Evolutionary conservation across 2,888 invertebrate genomes (phyloP).

Genomic region (Troides helena): DNA sequence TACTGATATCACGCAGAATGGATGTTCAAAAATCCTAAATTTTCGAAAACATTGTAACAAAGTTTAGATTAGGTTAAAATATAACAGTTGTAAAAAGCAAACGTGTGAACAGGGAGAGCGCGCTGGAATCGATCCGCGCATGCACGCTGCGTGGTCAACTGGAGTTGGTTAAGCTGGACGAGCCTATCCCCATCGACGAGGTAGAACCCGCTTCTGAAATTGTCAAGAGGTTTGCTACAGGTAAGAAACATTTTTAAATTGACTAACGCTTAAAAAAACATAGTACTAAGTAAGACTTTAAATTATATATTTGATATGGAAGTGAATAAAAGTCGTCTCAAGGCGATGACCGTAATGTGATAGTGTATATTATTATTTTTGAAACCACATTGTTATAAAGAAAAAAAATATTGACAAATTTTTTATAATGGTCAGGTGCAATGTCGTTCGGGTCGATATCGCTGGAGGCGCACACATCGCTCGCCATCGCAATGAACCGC

Average conservation of each 20-base stretch:
- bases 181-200: conserved; percentile 90
- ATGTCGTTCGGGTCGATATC: conserved; percentile 99
- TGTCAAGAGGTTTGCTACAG: conserved; percentile 95
- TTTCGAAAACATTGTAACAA: too few relatives aligned
- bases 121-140: conserved; percentile 89
- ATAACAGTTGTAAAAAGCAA: too few relatives aligned
- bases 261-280: too few relatives aligned
- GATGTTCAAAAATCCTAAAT: not conserved
- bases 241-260: conserved; percentile 50
- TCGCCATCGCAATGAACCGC: conserved; percentile 98
- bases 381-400: too few relatives aligned
- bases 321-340: too few relatives aligned
- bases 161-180: conserved; percentile 88
- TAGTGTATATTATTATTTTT: too few relatives aligned
- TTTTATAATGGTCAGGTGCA: conserved; percentile 81
- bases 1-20: not conserved
- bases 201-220: conserved; percentile 97
- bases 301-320: too few relatives aligned
- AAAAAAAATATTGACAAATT: not conserved
- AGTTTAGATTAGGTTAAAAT: too few relatives aligned
- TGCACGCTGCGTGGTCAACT: conserved; percentile 97
- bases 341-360: too few relatives aligned
- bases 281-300: too few relatives aligned
- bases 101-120: conserved; percentile 84
- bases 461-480: conserved; percentile 95